These are phyloP conservation scores for Empidonax traillii DNA, from an alignment of 2,113 vertebrate species.

Conservation along the genomic window DNA sequence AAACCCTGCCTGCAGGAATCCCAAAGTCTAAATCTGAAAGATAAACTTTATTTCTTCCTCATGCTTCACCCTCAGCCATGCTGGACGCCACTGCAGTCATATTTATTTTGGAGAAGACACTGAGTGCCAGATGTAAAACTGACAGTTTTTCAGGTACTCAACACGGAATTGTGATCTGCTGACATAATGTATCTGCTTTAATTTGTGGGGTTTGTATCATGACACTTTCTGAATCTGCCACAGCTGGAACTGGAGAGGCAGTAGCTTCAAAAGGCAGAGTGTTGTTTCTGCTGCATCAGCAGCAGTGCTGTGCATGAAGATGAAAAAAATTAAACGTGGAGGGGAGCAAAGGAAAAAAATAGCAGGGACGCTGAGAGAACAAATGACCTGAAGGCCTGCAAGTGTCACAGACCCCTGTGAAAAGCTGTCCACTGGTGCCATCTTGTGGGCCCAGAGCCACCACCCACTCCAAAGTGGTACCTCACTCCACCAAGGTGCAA, in stretches of 20 bases:
- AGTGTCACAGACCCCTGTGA: neutral
- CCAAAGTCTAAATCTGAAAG: neutral
- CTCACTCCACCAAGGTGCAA: neutral
- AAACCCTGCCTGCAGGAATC: neutral
- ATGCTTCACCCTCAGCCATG: neutral
- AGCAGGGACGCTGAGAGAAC: fast-evolving
- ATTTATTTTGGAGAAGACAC: neutral
- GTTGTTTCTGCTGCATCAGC: neutral
- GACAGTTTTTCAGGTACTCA: neutral
- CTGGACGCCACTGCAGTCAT: neutral
- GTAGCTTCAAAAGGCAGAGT: neutral
- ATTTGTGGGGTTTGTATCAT: fast-evolving
- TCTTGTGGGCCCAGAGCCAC: constrained; percentile 16
- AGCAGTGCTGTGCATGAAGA: fast-evolving
- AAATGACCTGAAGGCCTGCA: neutral
- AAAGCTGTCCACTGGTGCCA: constrained; percentile 48
- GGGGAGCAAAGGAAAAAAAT: too few relatives aligned
- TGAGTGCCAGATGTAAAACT: neutral
- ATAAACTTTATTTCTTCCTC: neutral
- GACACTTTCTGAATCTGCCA: neutral
- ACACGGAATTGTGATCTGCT: neutral
- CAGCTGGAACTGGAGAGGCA: neutral
- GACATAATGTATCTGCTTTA: neutral
- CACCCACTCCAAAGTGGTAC: neutral
- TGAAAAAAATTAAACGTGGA: neutral